Evolutionary conservation across 2,113 vertebrate genomes (phyloP).

Genomic region (Bufo gargarizans): DNA sequence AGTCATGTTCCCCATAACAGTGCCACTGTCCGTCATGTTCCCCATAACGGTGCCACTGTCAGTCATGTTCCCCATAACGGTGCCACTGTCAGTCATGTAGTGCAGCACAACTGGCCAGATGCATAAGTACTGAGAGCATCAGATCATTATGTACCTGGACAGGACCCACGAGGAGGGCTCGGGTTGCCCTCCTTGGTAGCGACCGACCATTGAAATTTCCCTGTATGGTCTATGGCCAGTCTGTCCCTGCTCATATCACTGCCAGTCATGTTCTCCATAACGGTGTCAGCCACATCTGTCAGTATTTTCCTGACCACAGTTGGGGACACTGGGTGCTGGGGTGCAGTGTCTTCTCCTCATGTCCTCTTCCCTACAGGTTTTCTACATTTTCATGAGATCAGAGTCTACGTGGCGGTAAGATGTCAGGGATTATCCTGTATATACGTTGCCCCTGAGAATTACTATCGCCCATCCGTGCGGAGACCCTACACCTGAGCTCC

Average conservation of each 20-base stretch:
- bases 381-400: neutral
- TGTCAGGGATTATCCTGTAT: neutral
- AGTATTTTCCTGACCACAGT: neutral
- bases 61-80: no score
- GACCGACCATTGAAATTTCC: no score
- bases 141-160: no score
- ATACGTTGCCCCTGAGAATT: neutral
- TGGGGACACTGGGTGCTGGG: neutral
- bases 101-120: no score
- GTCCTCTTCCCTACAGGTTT: neutral
- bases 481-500: neutral
- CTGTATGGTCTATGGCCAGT: no score
- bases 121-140: no score
- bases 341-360: neutral
- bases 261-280: neutral
- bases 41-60: no score
- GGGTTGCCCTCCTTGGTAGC: no score
- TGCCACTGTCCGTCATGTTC: no score
- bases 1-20: no score
- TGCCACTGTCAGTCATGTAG: neutral
- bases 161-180: no score
- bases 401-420: neutral
- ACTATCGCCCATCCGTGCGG: neutral
- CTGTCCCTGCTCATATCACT: no score
- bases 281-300: neutral